Evolutionary conservation across 2,888 invertebrate genomes (phyloP).

Genomic region (Eucera pruinosa): DNA sequence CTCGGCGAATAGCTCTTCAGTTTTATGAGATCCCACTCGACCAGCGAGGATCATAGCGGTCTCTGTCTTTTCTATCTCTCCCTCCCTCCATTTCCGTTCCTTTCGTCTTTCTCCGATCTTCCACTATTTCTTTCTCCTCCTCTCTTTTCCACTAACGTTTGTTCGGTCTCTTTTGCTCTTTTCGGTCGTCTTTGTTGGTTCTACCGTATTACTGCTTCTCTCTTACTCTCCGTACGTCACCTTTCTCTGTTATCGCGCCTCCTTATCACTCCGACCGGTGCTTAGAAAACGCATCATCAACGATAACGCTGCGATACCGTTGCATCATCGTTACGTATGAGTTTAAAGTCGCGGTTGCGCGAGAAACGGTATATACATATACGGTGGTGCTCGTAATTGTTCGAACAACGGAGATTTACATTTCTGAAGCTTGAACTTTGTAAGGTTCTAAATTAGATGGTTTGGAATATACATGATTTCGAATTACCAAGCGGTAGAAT

Average conservation of each 20-base stretch:
- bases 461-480: too few relatives aligned
- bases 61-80: constrained; percentile 35
- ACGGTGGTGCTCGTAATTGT: too few relatives aligned
- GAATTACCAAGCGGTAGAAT: too few relatives aligned
- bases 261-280: constrained; percentile 13
- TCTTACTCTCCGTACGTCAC: neutral
- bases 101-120: constrained; percentile 13
- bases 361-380: too few relatives aligned
- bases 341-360: neutral
- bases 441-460: too few relatives aligned
- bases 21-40: constrained; percentile 63
- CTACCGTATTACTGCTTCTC: neutral
- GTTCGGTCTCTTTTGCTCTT: neutral
- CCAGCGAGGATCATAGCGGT: constrained; percentile 32
- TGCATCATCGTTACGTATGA: constrained; percentile 10
- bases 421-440: too few relatives aligned
- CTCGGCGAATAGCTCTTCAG: constrained; percentile 60
- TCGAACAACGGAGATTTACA: too few relatives aligned
- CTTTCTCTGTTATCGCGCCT: neutral
- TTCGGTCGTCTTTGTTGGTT: neutral
- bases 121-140: constrained; percentile 8
- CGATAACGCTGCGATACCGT: constrained; percentile 30
- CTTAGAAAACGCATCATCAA: constrained; percentile 33
- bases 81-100: neutral
- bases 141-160: neutral